Evolutionary conservation across 2,888 invertebrate species (phyloP), one percentile per base, ranked within the genome.

Genomic region (Drosophila paracracens): DNA sequence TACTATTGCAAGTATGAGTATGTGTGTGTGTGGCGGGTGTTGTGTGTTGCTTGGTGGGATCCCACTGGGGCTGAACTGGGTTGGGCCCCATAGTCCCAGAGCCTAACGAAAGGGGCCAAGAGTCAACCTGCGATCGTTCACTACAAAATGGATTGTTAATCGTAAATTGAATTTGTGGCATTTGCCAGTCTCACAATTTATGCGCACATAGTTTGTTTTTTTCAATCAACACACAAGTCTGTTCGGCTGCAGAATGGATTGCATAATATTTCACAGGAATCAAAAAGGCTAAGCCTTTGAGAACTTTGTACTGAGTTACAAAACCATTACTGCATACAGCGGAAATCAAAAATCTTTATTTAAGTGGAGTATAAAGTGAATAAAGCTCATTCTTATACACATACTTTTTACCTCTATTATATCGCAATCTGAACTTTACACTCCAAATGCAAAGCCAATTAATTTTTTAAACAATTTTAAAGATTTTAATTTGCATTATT

Each of bases 81-180:
- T 74, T 66, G 78, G 72, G 57, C 64, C 10, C 48, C 33, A 58
- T 33, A 58, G 25, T 38, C 57, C 38, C 36, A 54, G 61, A 63
- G 67, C 73, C 64, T 78, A 84, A 84, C 77, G 75, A 81, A 82
- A 84, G 75, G 84, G 85, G 85, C 81, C 86, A 86, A 83, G 74
- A 85, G 85, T 85, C 82, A 85, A 82, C 75, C 69, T 74, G 79
- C 75, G 83, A 86, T 83, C 84, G 79, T 79, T 85, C 67, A 70
- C 43, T 62, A 71, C 73, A 60, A 81, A 81, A 82, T 86, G 81
- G 79, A 82, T 82, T 82, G 74, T 79, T 75, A 70, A 70, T 81
- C 74, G 78, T 79, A 83, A 86, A 86, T 86, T 85, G 81, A 82
- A 77, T 85, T 83, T 85, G 76, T 74, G 70, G 79, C 71, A 74